Percentiles rank a stretch among this genome's conserved stretches.
Conservation (phyloP, 2,888 invertebrate genomes). For the Diaphora mendica region DNA sequence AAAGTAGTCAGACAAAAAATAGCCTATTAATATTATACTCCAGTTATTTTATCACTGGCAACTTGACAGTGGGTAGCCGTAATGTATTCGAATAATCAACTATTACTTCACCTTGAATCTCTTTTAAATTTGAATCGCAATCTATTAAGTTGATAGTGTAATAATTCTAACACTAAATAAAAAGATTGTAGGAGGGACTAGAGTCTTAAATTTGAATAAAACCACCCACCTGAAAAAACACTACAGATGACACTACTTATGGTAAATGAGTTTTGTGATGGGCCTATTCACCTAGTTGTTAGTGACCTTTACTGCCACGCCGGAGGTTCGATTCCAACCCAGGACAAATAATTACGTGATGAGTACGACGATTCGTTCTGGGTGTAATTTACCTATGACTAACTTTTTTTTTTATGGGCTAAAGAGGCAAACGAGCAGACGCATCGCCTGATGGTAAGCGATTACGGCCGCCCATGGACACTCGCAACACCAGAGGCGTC, state of each 20-base stretch:
- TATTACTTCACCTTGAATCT: constrained; percentile 69
- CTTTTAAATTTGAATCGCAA: constrained; percentile 55
- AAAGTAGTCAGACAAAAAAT: constrained; percentile 8
- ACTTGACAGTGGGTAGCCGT: constrained; percentile 25
- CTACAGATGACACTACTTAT: not conserved
- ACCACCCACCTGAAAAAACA: not conserved
- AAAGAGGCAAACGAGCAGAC: too few species aligned
- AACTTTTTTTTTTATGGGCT: too few species aligned
- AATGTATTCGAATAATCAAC: constrained; percentile 56
- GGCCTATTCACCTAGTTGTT: too few species aligned
- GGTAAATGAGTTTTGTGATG: too few species aligned
- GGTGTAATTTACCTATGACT: too few species aligned
- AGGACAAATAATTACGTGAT: too few species aligned
- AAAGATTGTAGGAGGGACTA: not conserved
- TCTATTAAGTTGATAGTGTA: constrained; percentile 46
- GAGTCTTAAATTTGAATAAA: not conserved
- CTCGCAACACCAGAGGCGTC: too few species aligned
- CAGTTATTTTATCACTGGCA: constrained; percentile 18
- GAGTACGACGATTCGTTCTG: too few species aligned
- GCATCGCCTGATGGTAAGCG: too few species aligned
- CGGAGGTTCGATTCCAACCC: too few species aligned
- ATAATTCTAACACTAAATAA: not conserved
- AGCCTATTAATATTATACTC: constrained; percentile 8
- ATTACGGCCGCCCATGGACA: too few species aligned
- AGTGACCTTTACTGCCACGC: too few species aligned